These are phyloP conservation scores for Schizothorax lantsangensis DNA, from an alignment of 2,797 vertebrate genomes.

Conservation along the genomic window DNA sequence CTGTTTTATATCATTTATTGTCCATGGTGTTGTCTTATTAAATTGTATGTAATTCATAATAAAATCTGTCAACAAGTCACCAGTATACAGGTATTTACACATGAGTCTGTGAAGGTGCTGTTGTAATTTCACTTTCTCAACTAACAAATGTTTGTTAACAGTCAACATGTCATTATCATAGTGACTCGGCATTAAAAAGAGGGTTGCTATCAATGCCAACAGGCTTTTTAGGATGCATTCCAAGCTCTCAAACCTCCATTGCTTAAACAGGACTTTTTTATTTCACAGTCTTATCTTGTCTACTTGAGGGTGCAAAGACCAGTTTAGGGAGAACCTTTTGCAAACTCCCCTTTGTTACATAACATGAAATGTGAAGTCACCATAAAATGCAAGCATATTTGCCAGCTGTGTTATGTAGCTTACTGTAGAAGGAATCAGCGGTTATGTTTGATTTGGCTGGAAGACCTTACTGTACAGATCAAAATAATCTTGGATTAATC, in stretches of 20 bases:
- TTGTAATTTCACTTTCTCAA: not conserved
- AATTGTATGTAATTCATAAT: not conserved
- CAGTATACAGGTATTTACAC: not conserved
- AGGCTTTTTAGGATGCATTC: not conserved
- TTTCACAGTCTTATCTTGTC: not conserved
- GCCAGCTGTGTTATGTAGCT: not conserved
- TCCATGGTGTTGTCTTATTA: not conserved
- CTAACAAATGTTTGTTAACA: not conserved
- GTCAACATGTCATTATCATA: conserved; percentile 4
- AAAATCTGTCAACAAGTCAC: not conserved
- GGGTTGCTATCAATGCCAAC: not conserved
- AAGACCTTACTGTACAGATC: not conserved
- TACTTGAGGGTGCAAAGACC: not conserved
- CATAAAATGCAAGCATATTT: not conserved
- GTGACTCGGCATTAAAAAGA: conserved; percentile 29
- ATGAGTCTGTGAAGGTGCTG: not conserved
- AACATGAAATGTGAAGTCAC: not conserved
- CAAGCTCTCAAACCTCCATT: not conserved
- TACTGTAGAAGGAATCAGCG: not conserved
- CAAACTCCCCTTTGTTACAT: not conserved
- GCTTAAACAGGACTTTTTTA: not conserved
- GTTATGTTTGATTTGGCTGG: not conserved
- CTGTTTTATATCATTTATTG: not conserved
- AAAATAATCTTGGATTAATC: not conserved
- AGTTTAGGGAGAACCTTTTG: not conserved